Evolutionary conservation across 2,797 vertebrate species (phyloP).

Genomic region (Okamejei kenojei): DNA sequence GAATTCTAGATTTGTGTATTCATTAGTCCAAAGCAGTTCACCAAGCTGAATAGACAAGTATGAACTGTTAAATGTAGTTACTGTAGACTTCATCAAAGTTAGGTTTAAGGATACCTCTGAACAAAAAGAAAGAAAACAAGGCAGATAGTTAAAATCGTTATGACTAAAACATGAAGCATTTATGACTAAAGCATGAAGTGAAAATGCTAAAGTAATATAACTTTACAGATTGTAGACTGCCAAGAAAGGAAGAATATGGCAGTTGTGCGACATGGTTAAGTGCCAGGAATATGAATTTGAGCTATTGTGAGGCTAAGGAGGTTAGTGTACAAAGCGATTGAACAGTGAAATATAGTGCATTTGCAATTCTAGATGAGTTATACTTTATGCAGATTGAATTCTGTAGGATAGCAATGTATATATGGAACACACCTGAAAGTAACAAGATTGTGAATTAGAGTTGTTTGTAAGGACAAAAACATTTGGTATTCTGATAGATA

Average conservation of each 20-base stretch:
- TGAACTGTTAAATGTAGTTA: background rate
- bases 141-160: background rate
- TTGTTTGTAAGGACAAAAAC: background rate
- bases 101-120: background rate
- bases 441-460: background rate
- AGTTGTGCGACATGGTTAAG: background rate
- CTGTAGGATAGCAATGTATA: background rate
- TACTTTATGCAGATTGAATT: background rate
- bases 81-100: background rate
- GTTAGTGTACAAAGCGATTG: background rate
- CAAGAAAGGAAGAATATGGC: background rate
- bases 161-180: background rate
- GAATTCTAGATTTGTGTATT: background rate
- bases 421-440: background rate
- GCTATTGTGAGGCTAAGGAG: background rate
- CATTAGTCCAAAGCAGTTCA: background rate
- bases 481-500: background rate
- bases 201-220: background rate
- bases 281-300: background rate
- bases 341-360: too few relatives aligned
- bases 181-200: background rate
- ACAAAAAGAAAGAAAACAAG: background rate
- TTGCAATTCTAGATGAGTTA: background rate
- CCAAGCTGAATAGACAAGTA: background rate
- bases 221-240: background rate